phyloP scores from a whole-genome alignment of 1,140 invertebrate genomes.

The Trypoxylus dichotomus region DNA sequence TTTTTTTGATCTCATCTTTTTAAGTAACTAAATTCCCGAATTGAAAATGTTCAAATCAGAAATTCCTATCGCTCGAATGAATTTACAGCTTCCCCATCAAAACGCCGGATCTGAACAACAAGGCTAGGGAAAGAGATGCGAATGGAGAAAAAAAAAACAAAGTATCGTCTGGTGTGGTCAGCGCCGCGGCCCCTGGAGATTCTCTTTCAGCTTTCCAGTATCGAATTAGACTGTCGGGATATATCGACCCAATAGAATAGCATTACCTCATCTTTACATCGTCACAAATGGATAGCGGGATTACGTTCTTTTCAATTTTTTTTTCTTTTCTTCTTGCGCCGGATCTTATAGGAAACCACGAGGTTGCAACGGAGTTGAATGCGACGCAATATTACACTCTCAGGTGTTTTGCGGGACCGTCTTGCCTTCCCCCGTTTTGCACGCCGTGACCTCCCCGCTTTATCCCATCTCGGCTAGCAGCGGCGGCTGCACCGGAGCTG shows the following conservation, averaged over 20 bases:
- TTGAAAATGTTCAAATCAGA: background rate
- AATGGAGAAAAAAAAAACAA: background rate
- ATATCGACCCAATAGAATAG: conserved; percentile 24
- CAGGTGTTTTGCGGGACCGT: background rate
- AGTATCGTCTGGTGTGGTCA: conserved; percentile 10
- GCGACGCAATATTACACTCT: background rate
- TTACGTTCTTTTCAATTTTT: background rate
- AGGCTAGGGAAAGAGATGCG: background rate
- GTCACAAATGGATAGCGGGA: conserved; percentile 26
- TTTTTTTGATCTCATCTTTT: background rate
- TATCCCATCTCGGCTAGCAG: no score
- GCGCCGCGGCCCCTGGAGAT: background rate
- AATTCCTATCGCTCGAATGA: background rate
- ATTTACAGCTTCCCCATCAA: background rate
- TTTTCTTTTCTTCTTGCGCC: background rate
- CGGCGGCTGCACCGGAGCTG: no score
- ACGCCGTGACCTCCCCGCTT: background rate
- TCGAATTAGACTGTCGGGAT: conserved; percentile 26
- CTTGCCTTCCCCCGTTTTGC: background rate
- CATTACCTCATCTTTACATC: conserved; percentile 25
- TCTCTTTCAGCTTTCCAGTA: conserved; percentile 10
- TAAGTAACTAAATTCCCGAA: background rate
- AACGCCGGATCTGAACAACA: background rate
- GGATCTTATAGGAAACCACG: no score
- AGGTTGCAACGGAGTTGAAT: no score